Conservation (phyloP, 2,888 invertebrate genomes). For the Alsophila aescularia region DNA sequence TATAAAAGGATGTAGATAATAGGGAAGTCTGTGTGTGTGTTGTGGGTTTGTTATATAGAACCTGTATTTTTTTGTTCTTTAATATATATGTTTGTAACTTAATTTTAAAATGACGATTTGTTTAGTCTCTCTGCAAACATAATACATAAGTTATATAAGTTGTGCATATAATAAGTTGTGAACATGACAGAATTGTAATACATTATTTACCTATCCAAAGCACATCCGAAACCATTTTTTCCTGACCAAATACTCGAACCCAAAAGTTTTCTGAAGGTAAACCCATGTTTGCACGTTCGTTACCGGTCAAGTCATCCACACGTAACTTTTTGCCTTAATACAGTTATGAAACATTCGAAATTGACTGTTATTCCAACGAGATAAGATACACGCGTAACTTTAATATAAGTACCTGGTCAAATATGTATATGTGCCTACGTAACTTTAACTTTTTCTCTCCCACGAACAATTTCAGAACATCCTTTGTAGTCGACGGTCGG, state of each 20-base stretch:
- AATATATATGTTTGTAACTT: too few relatives aligned
- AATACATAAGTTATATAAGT: background rate
- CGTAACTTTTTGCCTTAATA: slow-evolving; percentile 22
- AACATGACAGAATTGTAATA: slow-evolving; percentile 14
- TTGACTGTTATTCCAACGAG: background rate
- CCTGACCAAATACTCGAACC: slow-evolving; percentile 29
- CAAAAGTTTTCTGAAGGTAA: slow-evolving; percentile 32
- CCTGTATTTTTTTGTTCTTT: too few relatives aligned
- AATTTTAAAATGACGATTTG: too few relatives aligned
- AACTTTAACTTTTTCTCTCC: slow-evolving; percentile 32
- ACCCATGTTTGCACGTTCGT: slow-evolving; percentile 33
- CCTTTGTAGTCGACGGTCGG: slow-evolving; percentile 29
- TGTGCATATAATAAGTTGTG: too few relatives aligned
- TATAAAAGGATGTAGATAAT: too few relatives aligned
- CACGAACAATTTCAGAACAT: slow-evolving; percentile 28
- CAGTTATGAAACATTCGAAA: slow-evolving; percentile 11
- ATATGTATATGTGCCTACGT: slow-evolving; percentile 18
- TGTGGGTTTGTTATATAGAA: too few relatives aligned
- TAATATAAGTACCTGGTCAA: slow-evolving; percentile 5
- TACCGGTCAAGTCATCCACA: slow-evolving; percentile 24
- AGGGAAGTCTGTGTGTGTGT: too few relatives aligned
- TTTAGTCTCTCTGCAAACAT: too few relatives aligned
- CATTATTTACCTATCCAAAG: slow-evolving; percentile 12
- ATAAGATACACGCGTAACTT: slow-evolving; percentile 14
- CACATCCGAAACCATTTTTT: slow-evolving; percentile 26